Percentiles rank a stretch among this genome's conserved stretches.
Conservation (phyloP, 2,797 vertebrate species). For the Acanthis flammea region DNA sequence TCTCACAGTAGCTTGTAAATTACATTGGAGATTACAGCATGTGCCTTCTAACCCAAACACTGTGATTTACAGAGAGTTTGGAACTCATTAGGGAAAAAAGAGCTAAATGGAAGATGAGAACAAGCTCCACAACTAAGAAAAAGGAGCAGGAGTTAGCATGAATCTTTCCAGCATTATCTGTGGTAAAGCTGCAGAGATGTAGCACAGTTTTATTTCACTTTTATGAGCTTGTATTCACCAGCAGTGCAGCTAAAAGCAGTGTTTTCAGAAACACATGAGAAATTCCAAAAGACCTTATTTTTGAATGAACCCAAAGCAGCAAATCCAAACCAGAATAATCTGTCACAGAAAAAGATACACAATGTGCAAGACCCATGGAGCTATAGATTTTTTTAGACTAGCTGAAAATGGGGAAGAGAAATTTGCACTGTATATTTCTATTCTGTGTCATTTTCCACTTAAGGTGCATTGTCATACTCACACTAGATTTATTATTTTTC, state of each 20-base stretch:
- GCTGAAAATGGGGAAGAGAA: slow-evolving; percentile 30
- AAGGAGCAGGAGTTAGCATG: neutral
- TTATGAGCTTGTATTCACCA: neutral
- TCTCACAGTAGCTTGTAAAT: neutral
- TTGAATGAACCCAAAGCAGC: neutral
- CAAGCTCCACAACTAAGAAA: neutral
- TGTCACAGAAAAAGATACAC: slow-evolving; percentile 28
- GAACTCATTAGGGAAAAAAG: slow-evolving; percentile 7
- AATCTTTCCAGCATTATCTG: neutral
- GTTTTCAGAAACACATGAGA: neutral
- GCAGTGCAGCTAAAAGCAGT: neutral
- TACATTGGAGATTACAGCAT: neutral
- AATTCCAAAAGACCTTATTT: neutral
- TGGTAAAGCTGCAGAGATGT: neutral
- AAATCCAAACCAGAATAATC: neutral
- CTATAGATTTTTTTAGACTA: slow-evolving; percentile 2
- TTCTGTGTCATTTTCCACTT: slow-evolving; percentile 44
- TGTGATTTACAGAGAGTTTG: slow-evolving; percentile 9
- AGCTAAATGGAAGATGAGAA: neutral
- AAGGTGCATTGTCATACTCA: slow-evolving; percentile 34
- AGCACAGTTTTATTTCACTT: neutral
- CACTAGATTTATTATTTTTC: neutral
- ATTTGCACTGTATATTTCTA: neutral
- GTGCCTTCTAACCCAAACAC: neutral
- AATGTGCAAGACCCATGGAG: neutral